Conservation (phyloP, 2,113 vertebrate species). For the Steatornis caripensis region DNA sequence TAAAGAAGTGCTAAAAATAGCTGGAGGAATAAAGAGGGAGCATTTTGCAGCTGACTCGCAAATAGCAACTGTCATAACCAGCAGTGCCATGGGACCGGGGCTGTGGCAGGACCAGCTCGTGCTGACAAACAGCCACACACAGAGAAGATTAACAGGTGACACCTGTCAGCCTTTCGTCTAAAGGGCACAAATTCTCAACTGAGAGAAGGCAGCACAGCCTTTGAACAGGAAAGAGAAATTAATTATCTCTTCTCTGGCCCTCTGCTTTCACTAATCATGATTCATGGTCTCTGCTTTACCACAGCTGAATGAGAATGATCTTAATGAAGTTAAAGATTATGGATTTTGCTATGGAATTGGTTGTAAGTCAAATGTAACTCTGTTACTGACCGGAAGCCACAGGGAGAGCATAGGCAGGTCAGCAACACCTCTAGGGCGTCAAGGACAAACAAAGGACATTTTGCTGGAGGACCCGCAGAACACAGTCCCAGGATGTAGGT, state of each 20-base stretch:
- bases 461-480: not conserved
- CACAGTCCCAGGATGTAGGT: fast-evolving
- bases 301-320: not conserved
- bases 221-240: not conserved
- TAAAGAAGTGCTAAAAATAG: constrained; percentile 37
- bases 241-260: not conserved
- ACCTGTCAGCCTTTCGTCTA: not conserved
- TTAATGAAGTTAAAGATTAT: not conserved
- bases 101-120: not conserved
- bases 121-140: not conserved
- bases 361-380: not conserved
- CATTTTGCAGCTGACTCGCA: not conserved
- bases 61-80: constrained; percentile 10
- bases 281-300: not conserved
- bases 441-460: constrained; percentile 1
- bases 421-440: not conserved
- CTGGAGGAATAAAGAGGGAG: not conserved
- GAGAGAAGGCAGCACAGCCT: not conserved
- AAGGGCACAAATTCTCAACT: not conserved
- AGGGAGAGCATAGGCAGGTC: not conserved
- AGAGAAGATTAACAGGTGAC: constrained; percentile 24
- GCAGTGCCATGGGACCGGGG: not conserved
- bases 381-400: not conserved
- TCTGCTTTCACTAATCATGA: not conserved
- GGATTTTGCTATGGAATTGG: not conserved